Conservation (phyloP, 1,140 invertebrate species). For the Zaprionus lachaisei region DNA sequence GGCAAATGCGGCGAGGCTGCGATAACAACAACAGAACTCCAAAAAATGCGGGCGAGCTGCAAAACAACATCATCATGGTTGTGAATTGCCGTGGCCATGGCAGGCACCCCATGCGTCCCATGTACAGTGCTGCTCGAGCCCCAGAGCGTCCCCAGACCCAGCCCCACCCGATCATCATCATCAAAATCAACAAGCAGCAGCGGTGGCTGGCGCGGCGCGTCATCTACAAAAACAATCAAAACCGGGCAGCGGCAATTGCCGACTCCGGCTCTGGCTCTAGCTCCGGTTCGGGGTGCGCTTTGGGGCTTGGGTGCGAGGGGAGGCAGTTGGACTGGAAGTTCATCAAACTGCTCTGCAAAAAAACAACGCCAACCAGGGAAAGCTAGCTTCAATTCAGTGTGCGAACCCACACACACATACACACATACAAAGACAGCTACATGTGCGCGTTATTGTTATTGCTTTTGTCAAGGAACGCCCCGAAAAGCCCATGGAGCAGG, state of each 20-base stretch:
- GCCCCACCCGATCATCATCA: slow-evolving; percentile 27
- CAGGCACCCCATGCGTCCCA: slow-evolving; percentile 31
- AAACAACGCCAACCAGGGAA: slow-evolving; percentile 29
- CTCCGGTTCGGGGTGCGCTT: not conserved
- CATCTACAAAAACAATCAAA: slow-evolving; percentile 77
- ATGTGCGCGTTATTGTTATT: slow-evolving; percentile 80
- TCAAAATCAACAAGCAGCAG: slow-evolving; percentile 59
- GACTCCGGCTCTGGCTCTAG: not conserved
- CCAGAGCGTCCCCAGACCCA: not conserved
- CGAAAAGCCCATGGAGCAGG: slow-evolving; percentile 45
- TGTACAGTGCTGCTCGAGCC: not conserved
- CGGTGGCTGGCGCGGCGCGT: slow-evolving; percentile 15
- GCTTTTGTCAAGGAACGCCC: slow-evolving; percentile 62
- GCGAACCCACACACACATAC: slow-evolving; percentile 25
- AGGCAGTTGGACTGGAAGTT: slow-evolving; percentile 55
- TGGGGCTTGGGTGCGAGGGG: not conserved
- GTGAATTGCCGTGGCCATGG: slow-evolving; percentile 23
- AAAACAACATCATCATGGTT: slow-evolving; percentile 59
- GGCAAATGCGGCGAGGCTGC: slow-evolving; percentile 45
- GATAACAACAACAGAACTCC: slow-evolving; percentile 22
- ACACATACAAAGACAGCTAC: slow-evolving; percentile 34
- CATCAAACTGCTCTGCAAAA: slow-evolving; percentile 65
- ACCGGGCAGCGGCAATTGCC: slow-evolving; percentile 61
- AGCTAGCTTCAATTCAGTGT: slow-evolving; percentile 36
- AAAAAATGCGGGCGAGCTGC: slow-evolving; percentile 26